phyloP scores from a whole-genome alignment of 1,140 invertebrate genomes.

The Carposina sasakii region DNA sequence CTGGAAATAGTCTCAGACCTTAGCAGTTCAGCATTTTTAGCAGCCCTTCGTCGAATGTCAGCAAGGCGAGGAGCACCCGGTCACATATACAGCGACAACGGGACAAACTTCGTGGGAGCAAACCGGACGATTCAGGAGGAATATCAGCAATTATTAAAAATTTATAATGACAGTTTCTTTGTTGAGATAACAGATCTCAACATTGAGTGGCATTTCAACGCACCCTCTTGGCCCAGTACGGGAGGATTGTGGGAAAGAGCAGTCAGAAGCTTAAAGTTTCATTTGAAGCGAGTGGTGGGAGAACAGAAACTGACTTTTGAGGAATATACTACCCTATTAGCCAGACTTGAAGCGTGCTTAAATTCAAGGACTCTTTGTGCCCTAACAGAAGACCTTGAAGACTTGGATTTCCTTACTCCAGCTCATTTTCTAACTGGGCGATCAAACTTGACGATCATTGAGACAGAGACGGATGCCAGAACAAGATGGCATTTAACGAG shows the following conservation, averaged over 20 bases:
- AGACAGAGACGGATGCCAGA: constrained; percentile 2
- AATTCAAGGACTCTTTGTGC: not conserved
- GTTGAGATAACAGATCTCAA: constrained; percentile 5
- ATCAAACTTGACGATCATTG: constrained; percentile 1
- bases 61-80: not conserved
- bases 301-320: constrained; percentile 9
- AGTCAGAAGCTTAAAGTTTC: constrained; percentile 32
- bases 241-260: constrained; percentile 32
- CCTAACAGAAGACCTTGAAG: constrained; percentile 13
- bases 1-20: constrained; percentile 50
- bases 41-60: constrained; percentile 43
- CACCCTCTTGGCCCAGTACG: constrained; percentile 35
- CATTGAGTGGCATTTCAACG: constrained; percentile 40
- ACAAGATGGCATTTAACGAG: constrained; percentile 14
- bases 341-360: not conserved
- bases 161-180: not conserved
- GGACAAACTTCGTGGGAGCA: not conserved
- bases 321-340: constrained; percentile 28
- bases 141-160: not conserved
- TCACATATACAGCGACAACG: not conserved
- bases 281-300: constrained; percentile 31
- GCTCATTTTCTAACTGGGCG: constrained; percentile 14
- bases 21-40: constrained; percentile 44
- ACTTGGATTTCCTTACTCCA: constrained; percentile 1
- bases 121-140: constrained; percentile 1